Evolutionary conservation across 2,113 vertebrate species (phyloP), one percentile per base, ranked within the genome.

Genomic region (Centropus unirufus): DNA sequence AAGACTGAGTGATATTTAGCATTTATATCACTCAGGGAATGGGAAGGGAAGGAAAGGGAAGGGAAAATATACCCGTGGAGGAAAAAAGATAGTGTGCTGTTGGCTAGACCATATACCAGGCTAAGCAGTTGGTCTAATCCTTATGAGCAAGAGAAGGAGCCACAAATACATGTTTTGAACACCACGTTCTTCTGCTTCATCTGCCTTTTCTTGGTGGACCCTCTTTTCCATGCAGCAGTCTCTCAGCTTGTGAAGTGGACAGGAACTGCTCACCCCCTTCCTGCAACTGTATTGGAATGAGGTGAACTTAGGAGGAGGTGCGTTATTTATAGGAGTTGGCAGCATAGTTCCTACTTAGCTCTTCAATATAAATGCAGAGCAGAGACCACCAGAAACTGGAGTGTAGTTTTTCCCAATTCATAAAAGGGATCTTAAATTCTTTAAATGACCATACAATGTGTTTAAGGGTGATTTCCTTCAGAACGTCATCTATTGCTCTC

Each of bases 381-480:
- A 63, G 47, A 72, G 68, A 86, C 23, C 29, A 70, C 26, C 64
- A 87, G 69, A 40, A 90, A n/a, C 39, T 42, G 46, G 52, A 63
- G 8, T 40, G 15, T 55, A 3, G 3, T 1, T 57, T 88, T 80
- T 32, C 32, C 58, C 61, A 75, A 62, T 87, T 84, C 54, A 47
- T 90, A 47, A 87, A 89, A 89, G 69, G 87, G n/a, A 87, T 68
- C 57, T 92, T 74, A 84, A 62, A 59, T 90, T 91, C 89, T 3
- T 59, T 16, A 77, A 93, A 87, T 81, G 5, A 61, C 87, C 86
- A 34, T 78, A 81, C 64, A 82, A 63, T 52, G 57, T 89, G 88
- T 92, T 64, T 87, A 94, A 95, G 58, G 73, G 86, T 92, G 85
- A 82, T 92, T 96, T 93, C 46, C 93, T 89, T 92, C 76, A 58